Evolutionary conservation across 2,113 vertebrate species (phyloP).

Genomic region (Anas platyrhynchos): DNA sequence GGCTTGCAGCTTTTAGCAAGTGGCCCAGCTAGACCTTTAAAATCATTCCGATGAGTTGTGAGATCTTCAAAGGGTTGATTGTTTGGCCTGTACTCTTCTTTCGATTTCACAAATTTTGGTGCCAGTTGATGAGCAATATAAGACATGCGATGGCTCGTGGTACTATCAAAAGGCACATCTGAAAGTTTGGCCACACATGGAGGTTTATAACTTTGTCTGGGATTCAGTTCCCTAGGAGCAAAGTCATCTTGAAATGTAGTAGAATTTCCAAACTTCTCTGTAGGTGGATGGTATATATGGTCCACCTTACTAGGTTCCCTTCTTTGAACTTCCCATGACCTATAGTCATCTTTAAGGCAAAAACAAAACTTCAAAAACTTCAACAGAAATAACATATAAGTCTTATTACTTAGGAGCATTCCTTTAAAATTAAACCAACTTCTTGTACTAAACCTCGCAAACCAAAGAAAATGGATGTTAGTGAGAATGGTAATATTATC

Average conservation of each 20-base stretch:
- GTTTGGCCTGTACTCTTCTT: conserved; percentile 76
- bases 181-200: conserved; percentile 13
- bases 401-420: neutral
- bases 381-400: neutral
- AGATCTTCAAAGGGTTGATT: conserved; percentile 78
- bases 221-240: conserved; percentile 61
- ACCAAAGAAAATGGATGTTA: neutral
- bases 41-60: conserved; percentile 83
- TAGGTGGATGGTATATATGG: conserved; percentile 72
- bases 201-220: conserved; percentile 78
- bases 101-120: conserved; percentile 49
- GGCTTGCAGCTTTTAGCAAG: conserved; percentile 81
- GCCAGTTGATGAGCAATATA: conserved; percentile 73
- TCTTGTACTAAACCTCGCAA: neutral
- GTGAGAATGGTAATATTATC: neutral
- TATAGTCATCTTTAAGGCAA: conserved; percentile 82
- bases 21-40: conserved; percentile 76
- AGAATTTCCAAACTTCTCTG: conserved; percentile 81
- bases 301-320: conserved; percentile 74
- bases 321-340: conserved; percentile 77
- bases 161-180: conserved; percentile 68
- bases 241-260: conserved; percentile 87
- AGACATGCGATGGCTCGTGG: conserved; percentile 77
- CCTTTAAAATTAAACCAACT: neutral
- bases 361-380: neutral